These are phyloP conservation scores for Zingel zingel DNA, from an alignment of 2,113 vertebrate species.

Conservation along the genomic window DNA sequence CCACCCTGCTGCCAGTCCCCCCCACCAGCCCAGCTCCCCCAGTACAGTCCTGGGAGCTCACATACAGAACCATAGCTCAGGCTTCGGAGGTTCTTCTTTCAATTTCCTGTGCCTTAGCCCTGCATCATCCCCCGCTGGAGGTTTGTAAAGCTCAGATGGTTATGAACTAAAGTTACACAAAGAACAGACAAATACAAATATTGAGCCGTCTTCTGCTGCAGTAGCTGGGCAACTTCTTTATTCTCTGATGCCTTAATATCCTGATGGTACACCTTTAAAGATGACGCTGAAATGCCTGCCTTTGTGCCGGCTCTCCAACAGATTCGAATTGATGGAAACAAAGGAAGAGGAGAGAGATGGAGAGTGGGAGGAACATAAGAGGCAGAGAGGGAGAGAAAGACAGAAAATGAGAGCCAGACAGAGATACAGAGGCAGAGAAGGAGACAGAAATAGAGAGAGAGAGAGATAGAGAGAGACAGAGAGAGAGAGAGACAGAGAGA, in stretches of 20 bases:
- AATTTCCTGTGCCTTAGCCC: conserved; percentile 45
- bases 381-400: not conserved
- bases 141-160: not conserved
- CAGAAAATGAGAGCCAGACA: not conserved
- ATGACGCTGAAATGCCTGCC: conserved; percentile 43
- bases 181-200: not conserved
- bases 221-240: not conserved
- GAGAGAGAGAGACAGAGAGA: not conserved
- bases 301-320: conserved; percentile 45
- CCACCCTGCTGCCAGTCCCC: conserved; percentile 17
- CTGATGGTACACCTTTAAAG: conserved; percentile 28
- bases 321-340: conserved; percentile 64
- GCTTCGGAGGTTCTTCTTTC: conserved; percentile 19
- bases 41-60: conserved; percentile 64
- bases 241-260: conserved; percentile 32
- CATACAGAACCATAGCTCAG: conserved; percentile 67
- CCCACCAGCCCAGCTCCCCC: conserved; percentile 42
- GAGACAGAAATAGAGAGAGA: not conserved
- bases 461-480: not conserved
- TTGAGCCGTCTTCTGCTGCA: not conserved
- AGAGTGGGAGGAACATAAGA: conserved; percentile 25
- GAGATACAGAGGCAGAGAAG: conserved; percentile 8
- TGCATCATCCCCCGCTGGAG: conserved; percentile 22
- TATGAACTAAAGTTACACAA: conserved; percentile 12
- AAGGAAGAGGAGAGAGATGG: conserved; percentile 42